Evolutionary conservation across 2,113 vertebrate species (phyloP).

Genomic region (Ceratotherium simum): DNA sequence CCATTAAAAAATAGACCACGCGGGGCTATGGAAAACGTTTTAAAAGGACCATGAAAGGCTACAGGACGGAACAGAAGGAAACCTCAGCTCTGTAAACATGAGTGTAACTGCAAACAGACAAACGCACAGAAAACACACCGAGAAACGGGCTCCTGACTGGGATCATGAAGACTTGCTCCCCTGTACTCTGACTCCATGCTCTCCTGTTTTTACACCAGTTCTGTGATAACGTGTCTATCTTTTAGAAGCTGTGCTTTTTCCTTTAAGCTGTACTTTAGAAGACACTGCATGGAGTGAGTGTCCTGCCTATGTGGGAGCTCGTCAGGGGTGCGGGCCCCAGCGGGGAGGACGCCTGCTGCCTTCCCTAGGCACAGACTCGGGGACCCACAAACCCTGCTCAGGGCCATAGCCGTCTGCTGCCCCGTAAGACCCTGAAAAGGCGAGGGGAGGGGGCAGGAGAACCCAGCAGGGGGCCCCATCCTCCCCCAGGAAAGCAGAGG

Average conservation of each 20-base stretch:
- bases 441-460: not conserved
- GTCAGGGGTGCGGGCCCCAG: not conserved
- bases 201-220: rapidly evolving
- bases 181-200: too few relatives aligned
- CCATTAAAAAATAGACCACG: not conserved
- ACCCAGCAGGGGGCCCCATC: not conserved
- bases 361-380: not conserved
- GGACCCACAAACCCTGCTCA: not conserved
- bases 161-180: too few relatives aligned
- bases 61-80: too few relatives aligned
- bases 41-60: rapidly evolving
- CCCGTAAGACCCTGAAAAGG: too few relatives aligned
- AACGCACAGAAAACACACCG: rapidly evolving
- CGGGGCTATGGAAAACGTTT: not conserved
- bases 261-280: not conserved
- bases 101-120: rapidly evolving
- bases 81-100: rapidly evolving
- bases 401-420: not conserved
- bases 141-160: rapidly evolving
- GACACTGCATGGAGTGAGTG: too few relatives aligned
- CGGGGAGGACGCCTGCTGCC: not conserved
- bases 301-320: not conserved
- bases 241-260: not conserved
- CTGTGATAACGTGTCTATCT: rapidly evolving
- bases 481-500: not conserved